Conservation (phyloP, 2,888 invertebrate genomes). For the Hartigia nigra region DNA sequence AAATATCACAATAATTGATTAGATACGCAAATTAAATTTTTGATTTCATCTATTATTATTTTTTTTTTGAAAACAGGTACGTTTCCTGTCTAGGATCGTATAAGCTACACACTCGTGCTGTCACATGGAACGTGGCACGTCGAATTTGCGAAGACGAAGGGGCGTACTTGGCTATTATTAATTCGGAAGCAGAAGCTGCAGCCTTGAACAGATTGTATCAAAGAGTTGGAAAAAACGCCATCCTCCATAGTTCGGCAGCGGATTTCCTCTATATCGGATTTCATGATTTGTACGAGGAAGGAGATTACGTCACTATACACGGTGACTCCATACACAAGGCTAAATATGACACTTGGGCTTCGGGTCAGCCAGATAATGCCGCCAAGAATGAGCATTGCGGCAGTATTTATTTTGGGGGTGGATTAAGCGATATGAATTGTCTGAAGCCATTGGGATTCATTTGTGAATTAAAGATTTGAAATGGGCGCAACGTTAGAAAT, state of each 20-base stretch:
- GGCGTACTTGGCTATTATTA: constrained; percentile 11
- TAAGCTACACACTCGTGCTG: constrained; percentile 12
- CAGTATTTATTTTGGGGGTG: constrained; percentile 8
- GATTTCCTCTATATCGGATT: constrained; percentile 12
- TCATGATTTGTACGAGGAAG: constrained; percentile 13
- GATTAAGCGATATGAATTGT: constrained; percentile 11
- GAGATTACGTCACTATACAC: constrained; percentile 13
- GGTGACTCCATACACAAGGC: constrained; percentile 12
- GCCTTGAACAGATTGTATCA: neutral
- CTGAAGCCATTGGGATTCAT: neutral
- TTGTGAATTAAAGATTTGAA: constrained; percentile 2
- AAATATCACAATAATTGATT: too few relatives aligned
- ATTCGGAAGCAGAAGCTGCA: constrained; percentile 9
- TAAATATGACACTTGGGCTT: constrained; percentile 4
- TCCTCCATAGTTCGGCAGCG: neutral
- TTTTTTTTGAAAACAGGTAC: neutral
- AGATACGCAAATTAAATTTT: too few relatives aligned
- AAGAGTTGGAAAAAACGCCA: neutral
- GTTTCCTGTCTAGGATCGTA: constrained; percentile 4
- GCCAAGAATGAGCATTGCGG: constrained; percentile 11
- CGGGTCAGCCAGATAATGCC: constrained; percentile 3
- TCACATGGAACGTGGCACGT: constrained; percentile 7
- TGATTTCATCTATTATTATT: too few relatives aligned
- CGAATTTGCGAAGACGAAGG: constrained; percentile 16
- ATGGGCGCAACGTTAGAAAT: neutral